These are phyloP conservation scores for Fregetta grallaria DNA, from an alignment of 2,113 vertebrate species.

Conservation along the genomic window DNA sequence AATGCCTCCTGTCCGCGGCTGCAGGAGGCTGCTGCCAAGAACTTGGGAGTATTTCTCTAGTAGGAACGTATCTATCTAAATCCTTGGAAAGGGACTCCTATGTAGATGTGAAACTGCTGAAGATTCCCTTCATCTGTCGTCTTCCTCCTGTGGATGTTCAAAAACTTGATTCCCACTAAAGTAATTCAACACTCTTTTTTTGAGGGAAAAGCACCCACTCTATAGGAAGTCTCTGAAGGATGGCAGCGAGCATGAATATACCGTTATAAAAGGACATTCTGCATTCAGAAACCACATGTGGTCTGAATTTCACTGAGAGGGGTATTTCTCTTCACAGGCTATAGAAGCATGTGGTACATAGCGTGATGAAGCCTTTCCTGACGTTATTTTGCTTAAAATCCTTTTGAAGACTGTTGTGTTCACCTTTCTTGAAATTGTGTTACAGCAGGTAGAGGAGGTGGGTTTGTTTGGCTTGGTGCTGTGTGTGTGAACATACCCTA, in stretches of 20 bases:
- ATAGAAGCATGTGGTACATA: neutral
- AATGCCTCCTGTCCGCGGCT: neutral
- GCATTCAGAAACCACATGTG: constrained; percentile 15
- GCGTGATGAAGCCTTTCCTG: neutral
- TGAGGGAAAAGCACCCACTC: neutral
- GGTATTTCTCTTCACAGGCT: neutral
- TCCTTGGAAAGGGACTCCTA: neutral
- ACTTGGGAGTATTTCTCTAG: neutral
- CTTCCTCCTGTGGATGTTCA: neutral
- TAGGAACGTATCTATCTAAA: neutral
- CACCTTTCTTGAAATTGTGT: constrained; percentile 2
- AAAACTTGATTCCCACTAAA: neutral
- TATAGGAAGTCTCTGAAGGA: constrained; percentile 4
- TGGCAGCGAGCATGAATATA: constrained; percentile 11
- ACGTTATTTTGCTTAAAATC: constrained; percentile 37
- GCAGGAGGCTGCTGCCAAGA: neutral
- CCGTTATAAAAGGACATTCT: constrained; percentile 39
- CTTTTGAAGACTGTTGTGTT: constrained; percentile 29
- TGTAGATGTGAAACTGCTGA: neutral
- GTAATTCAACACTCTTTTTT: neutral
- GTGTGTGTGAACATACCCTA: neutral
- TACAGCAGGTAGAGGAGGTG: neutral
- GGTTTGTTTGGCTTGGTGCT: neutral
- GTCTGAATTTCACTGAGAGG: neutral
- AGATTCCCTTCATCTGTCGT: neutral